A percentile compares a stretch with the other conserved stretches of the same genome.
These are phyloP conservation scores for Chunga burmeisteri DNA, from an alignment of 2,113 vertebrate species.

Conservation along the genomic window DNA sequence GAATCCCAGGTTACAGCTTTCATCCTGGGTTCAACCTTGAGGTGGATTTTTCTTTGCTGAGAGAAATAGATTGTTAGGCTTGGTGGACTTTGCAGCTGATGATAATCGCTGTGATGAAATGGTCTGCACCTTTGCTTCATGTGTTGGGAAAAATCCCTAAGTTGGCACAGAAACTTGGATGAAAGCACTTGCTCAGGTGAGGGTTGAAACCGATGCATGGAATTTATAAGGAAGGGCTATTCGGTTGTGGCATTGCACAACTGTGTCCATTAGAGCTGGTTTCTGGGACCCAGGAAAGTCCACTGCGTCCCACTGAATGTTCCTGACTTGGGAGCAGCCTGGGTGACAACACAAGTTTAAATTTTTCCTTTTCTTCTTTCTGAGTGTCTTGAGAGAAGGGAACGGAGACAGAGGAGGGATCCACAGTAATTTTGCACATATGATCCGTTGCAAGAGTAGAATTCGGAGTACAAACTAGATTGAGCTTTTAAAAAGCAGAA, in stretches of 20 bases:
- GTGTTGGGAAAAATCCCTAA: not conserved
- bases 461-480: not conserved
- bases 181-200: not conserved
- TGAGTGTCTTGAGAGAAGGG: not conserved
- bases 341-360: not conserved
- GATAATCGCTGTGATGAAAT: not conserved
- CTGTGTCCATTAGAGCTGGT: not conserved
- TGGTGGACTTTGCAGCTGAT: not conserved
- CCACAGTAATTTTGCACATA: not conserved
- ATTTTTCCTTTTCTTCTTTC: not conserved
- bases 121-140: not conserved
- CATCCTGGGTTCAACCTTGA: not conserved
- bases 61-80: not conserved
- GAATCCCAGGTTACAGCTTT: conserved; percentile 5
- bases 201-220: not conserved
- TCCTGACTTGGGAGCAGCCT: not conserved
- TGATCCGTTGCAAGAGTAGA: not conserved
- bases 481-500: not conserved
- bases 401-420: not conserved
- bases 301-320: not conserved
- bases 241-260: not conserved
- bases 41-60: not conserved
- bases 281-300: not conserved
- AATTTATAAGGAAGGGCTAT: not conserved
- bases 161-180: not conserved